phyloP scores from a whole-genome alignment of 2,113 vertebrate species.

The Lasiurus cinereus region DNA sequence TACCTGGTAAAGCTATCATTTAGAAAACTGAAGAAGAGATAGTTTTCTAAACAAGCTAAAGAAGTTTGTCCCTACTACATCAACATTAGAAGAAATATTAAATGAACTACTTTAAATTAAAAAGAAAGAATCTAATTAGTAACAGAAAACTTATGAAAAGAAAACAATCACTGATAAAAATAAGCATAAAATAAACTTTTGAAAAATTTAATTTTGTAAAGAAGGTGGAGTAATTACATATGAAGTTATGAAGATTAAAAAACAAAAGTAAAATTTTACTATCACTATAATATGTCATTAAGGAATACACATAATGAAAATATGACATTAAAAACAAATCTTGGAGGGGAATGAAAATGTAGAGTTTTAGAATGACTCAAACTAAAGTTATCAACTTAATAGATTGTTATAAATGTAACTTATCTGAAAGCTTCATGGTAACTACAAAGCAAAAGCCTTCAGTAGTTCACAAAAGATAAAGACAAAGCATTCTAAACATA shows the following conservation, averaged over 20 bases:
- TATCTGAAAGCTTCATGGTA: not conserved
- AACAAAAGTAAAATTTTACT: not conserved
- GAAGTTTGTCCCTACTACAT: not conserved
- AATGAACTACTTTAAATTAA: not conserved
- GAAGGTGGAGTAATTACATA: not conserved
- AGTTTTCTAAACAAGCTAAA: not conserved
- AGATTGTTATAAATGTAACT: not conserved
- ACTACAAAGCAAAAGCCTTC: not conserved
- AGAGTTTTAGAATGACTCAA: not conserved
- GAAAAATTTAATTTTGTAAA: not conserved
- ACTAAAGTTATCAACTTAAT: not conserved
- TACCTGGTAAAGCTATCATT: not conserved
- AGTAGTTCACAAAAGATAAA: not conserved
- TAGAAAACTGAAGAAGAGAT: not conserved
- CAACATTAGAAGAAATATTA: not conserved
- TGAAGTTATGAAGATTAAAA: not conserved
- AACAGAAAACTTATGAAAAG: not conserved
- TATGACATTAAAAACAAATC: not conserved
- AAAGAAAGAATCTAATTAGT: not conserved
- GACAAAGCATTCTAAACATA: not conserved
- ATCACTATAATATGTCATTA: not conserved
- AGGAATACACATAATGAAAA: not conserved
- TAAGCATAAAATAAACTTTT: not conserved
- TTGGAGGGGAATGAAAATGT: not conserved
- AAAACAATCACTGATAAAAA: not conserved